phyloP scores from a whole-genome alignment of 2,113 vertebrate species.

The Marmota flaviventris region DNA sequence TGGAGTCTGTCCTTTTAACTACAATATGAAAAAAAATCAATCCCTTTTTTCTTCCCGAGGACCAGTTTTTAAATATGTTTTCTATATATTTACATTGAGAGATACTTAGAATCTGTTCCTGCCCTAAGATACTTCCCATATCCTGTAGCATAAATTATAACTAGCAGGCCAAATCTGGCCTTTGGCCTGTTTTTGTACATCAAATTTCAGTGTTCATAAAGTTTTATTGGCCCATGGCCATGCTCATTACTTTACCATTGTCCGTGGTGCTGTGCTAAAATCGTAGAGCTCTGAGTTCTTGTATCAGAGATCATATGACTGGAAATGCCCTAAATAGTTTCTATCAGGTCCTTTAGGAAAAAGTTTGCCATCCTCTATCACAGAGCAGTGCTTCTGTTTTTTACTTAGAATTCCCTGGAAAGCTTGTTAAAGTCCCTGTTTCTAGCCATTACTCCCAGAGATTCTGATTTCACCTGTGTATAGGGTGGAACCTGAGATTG shows the following conservation, averaged over 20 bases:
- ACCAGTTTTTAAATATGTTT: not conserved
- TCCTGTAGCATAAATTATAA: not conserved
- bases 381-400: not conserved
- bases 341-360: not conserved
- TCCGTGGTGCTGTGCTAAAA: no score
- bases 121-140: not conserved
- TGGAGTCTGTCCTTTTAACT: not conserved
- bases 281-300: not conserved
- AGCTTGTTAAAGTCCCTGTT: not conserved
- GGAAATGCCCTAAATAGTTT: not conserved
- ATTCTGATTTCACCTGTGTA: accelerated
- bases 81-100: not conserved
- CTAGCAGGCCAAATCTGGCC: not conserved
- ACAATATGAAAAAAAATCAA: not conserved
- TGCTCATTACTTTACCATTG: not conserved
- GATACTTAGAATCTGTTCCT: not conserved
- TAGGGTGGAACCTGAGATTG: not conserved
- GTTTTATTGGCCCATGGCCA: not conserved
- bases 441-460: not conserved
- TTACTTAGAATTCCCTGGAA: not conserved
- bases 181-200: not conserved
- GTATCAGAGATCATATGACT: not conserved
- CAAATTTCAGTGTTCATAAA: not conserved
- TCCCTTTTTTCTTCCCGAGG: not conserved
- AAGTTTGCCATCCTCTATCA: not conserved